Conservation (phyloP, 2,888 invertebrate genomes). For the Oxystoma pomonae region DNA sequence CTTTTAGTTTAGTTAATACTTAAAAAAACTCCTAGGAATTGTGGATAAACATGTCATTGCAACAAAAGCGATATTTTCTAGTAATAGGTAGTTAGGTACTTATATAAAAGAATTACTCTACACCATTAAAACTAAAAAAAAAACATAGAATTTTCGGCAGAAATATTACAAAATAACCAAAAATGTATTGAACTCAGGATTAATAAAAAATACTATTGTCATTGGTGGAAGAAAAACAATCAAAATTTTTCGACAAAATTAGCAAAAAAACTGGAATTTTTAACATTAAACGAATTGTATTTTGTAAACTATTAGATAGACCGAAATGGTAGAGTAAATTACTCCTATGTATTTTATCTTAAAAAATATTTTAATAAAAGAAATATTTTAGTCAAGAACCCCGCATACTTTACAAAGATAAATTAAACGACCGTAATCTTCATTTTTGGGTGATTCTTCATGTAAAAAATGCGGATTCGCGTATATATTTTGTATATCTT, state of each 20-base stretch:
- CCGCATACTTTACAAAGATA: too few relatives aligned
- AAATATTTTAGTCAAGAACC: neutral
- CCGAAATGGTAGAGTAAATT: conserved; percentile 44
- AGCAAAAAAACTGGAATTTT: neutral
- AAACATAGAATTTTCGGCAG: neutral
- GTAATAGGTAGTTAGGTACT: conserved; percentile 7
- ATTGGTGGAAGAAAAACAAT: neutral
- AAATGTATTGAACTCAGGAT: neutral
- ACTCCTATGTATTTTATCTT: conserved; percentile 33
- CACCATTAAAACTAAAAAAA: too few relatives aligned
- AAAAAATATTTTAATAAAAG: neutral
- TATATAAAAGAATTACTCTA: conserved; percentile 14
- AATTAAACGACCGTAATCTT: too few relatives aligned
- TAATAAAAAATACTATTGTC: neutral
- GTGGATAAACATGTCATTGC: conserved; percentile 19
- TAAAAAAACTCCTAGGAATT: conserved; percentile 24
- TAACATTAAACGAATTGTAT: neutral
- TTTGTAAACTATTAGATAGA: conserved; percentile 45
- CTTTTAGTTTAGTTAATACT: neutral
- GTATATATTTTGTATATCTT: too few relatives aligned
- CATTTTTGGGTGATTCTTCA: too few relatives aligned
- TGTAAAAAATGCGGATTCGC: too few relatives aligned
- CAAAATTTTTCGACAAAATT: neutral
- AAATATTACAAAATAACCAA: neutral
- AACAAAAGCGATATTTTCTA: conserved; percentile 10